These are phyloP conservation scores for Trematocara zebra DNA, from an alignment of 2,113 vertebrate genomes.

Conservation along the genomic window DNA sequence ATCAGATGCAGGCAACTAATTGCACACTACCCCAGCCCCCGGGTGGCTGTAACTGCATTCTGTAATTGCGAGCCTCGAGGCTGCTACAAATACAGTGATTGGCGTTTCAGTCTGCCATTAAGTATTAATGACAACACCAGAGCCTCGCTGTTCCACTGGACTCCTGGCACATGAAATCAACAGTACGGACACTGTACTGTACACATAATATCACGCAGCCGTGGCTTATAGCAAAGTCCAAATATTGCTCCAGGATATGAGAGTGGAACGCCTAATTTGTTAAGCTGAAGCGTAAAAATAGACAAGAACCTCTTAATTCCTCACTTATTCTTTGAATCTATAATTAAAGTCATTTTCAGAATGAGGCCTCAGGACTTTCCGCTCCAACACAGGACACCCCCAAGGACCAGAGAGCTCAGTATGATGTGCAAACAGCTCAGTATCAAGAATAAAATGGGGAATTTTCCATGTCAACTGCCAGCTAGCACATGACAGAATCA, in stretches of 20 bases:
- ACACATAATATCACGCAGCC: not conserved
- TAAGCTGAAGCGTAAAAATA: not conserved
- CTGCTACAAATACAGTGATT: constrained; percentile 38
- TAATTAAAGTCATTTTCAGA: not conserved
- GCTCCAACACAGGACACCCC: not conserved
- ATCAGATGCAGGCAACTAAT: constrained; percentile 51
- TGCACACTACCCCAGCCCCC: constrained; percentile 48
- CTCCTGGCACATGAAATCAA: constrained; percentile 8
- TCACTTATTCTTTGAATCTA: not conserved
- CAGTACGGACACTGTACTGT: not conserved
- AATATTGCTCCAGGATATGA: not conserved
- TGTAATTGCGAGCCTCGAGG: constrained; percentile 60
- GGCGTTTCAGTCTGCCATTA: constrained; percentile 50
- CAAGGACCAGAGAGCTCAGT: not conserved
- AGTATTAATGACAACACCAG: constrained; percentile 65
- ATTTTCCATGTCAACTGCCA: not conserved
- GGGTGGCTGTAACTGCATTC: constrained; percentile 43
- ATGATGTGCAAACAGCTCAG: not conserved
- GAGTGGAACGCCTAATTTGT: not conserved
- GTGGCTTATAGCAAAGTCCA: not conserved
- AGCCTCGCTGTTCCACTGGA: constrained; percentile 38
- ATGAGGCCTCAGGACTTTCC: not conserved
- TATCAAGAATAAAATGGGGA: not conserved
- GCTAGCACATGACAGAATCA: not conserved
- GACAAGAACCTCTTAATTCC: not conserved